Conservation (phyloP, 2,113 vertebrate species). For the Tretioscincus oriximinensis region DNA sequence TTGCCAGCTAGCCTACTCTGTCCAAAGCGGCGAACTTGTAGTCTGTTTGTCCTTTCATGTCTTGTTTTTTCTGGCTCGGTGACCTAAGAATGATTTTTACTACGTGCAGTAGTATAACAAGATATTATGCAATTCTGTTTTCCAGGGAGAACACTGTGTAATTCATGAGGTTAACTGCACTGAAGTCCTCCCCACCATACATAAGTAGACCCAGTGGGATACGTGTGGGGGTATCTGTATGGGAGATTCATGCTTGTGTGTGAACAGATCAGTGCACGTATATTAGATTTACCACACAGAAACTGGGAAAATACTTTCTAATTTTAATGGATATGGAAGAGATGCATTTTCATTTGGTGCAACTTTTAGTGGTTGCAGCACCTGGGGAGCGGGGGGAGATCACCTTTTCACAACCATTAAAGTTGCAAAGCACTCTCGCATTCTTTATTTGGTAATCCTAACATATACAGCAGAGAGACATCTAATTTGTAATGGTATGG, state of each 20-base stretch:
- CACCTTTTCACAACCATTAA: too few species aligned
- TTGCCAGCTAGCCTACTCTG: slow-evolving; percentile 72
- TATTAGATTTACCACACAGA: background rate
- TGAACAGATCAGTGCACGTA: too few species aligned
- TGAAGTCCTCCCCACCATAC: slow-evolving; percentile 12
- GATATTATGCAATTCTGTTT: slow-evolving; percentile 75
- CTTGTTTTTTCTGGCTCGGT: slow-evolving; percentile 72
- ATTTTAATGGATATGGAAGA: too few species aligned
- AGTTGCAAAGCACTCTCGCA: too few species aligned
- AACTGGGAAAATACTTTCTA: too few species aligned
- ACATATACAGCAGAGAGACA: background rate
- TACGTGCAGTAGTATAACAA: slow-evolving; percentile 75
- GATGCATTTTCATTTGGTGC: too few species aligned
- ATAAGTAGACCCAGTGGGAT: slow-evolving; percentile 50
- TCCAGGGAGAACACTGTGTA: slow-evolving; percentile 72
- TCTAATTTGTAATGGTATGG: background rate
- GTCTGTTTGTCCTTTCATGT: slow-evolving; percentile 72
- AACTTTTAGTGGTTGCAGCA: too few species aligned
- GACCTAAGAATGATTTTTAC: slow-evolving; percentile 72
- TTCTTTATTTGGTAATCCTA: too few species aligned
- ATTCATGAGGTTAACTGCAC: slow-evolving; percentile 64
- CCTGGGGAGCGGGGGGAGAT: too few species aligned
- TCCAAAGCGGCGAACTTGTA: slow-evolving; percentile 71
- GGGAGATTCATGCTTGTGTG: too few species aligned
- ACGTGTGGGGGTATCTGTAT: too few species aligned